A percentile compares a stretch with the other conserved stretches of the same genome.
phyloP scores from a whole-genome alignment of 2,113 vertebrate species.

The Leucopsar rothschildi region DNA sequence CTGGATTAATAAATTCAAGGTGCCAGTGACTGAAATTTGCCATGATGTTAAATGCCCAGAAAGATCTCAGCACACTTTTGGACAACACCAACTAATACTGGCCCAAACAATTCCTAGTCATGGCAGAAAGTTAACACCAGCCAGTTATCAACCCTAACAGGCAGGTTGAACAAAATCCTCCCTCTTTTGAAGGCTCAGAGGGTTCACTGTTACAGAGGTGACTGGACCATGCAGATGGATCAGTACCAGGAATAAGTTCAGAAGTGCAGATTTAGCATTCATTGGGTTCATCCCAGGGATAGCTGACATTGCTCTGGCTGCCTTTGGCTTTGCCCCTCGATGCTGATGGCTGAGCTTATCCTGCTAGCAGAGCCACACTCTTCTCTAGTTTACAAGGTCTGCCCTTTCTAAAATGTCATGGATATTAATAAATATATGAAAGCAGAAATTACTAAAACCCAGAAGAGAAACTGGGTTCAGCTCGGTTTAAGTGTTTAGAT shows the following conservation, averaged over 20 bases:
- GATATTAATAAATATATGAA: background rate
- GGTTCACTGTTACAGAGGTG: background rate
- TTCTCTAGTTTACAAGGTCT: background rate
- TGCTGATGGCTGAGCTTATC: background rate
- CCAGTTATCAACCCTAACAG: background rate
- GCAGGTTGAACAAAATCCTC: background rate
- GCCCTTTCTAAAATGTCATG: background rate
- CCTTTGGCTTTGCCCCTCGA: background rate
- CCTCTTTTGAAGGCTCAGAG: background rate
- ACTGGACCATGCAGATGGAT: background rate
- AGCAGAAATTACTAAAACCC: background rate
- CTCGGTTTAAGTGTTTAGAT: background rate
- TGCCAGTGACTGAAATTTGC: background rate
- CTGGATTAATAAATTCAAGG: background rate
- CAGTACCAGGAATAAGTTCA: background rate
- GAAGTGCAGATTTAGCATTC: background rate
- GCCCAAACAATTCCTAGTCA: background rate
- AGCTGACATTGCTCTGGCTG: background rate
- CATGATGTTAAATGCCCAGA: background rate
- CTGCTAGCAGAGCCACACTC: background rate
- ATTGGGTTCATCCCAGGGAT: background rate
- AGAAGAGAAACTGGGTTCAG: background rate
- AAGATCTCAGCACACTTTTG: background rate
- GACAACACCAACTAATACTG: background rate
- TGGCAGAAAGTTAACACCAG: background rate